Conservation (phyloP, 2,113 vertebrate species). For the Sorex araneus region DNA sequence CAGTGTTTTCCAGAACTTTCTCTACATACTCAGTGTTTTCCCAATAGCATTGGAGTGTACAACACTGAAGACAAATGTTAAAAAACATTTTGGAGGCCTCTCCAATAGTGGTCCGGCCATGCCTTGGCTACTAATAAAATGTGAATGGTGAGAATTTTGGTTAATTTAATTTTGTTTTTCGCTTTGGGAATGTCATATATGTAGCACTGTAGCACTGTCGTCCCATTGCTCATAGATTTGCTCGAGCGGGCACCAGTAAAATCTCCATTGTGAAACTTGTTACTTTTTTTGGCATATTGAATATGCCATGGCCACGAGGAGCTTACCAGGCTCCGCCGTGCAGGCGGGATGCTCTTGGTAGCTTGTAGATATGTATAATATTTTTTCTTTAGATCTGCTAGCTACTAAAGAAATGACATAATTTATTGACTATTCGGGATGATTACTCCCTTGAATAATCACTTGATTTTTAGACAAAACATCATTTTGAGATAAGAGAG, state of each 20-base stretch:
- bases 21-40: background rate
- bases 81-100: background rate
- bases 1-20: background rate
- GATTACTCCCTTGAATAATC: background rate
- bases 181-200: background rate
- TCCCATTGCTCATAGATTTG: no score
- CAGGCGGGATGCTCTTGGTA: no score
- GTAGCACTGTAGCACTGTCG: no score
- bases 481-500: background rate
- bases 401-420: background rate
- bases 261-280: no score
- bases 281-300: no score
- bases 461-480: slow-evolving; percentile 1
- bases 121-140: background rate
- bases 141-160: background rate
- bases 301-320: no score
- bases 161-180: background rate
- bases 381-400: background rate
- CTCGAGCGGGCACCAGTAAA: no score
- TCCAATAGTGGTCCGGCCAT: background rate
- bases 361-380: no score
- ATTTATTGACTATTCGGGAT: background rate
- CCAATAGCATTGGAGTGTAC: background rate
- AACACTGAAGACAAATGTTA: background rate
- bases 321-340: no score